Conservation (phyloP, 1,140 invertebrate genomes). For the Drosophila virilis region DNA sequence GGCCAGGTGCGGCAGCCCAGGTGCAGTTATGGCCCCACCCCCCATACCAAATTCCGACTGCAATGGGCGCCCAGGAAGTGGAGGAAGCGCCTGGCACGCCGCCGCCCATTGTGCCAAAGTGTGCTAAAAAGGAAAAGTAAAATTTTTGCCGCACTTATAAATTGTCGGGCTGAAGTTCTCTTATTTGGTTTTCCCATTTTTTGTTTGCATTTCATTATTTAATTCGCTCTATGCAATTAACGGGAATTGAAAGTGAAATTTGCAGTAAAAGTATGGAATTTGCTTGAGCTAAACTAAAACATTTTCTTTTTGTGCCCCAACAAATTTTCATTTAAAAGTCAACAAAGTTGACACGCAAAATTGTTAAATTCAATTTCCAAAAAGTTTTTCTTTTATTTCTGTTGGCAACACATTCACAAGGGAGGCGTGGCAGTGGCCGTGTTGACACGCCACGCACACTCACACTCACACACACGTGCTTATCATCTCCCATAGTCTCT, state of each 20-base stretch:
- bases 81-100: conserved; percentile 43
- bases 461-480: conserved; percentile 4
- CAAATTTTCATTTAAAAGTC: conserved; percentile 35
- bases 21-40: conserved; percentile 12
- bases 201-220: conserved; percentile 1
- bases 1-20: conserved; percentile 50
- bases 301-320: neutral
- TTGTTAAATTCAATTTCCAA: conserved; percentile 68
- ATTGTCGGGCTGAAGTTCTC: conserved; percentile 56
- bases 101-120: conserved; percentile 66
- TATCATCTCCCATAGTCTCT: conserved; percentile 26
- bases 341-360: conserved; percentile 71
- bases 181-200: conserved; percentile 10
- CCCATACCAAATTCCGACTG: conserved; percentile 9
- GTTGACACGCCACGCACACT: conserved; percentile 25
- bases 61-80: neutral
- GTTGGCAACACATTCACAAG: conserved; percentile 1
- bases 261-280: conserved; percentile 32
- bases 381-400: conserved; percentile 43
- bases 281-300: conserved; percentile 20
- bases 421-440: conserved; percentile 16
- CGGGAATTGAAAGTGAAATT: conserved; percentile 70
- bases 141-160: conserved; percentile 65
- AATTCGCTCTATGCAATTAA: conserved; percentile 58
- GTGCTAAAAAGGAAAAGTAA: conserved; percentile 78